A percentile compares a stretch with the other conserved stretches of the same genome.
Evolutionary conservation across 1,140 invertebrate genomes (phyloP).

Genomic region (Pseudomyrmex flavicornis): DNA sequence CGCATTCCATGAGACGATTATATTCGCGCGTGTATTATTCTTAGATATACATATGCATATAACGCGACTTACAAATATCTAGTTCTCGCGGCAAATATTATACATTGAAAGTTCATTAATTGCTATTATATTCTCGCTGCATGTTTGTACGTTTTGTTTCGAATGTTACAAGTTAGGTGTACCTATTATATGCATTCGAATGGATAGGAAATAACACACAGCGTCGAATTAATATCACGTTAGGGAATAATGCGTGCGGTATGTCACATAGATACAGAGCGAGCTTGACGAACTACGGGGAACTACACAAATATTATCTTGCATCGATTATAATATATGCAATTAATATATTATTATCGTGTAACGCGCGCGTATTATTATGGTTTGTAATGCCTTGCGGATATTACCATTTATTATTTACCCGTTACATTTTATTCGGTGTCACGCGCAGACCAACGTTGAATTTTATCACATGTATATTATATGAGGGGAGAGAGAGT

Average conservation of each 20-base stretch:
- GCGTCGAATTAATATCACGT: conserved; percentile 36
- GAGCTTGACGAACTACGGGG: conserved; percentile 39
- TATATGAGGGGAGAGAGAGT: conserved; percentile 40
- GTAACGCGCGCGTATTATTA: conserved; percentile 12
- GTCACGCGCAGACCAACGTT: conserved; percentile 50
- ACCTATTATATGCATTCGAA: neutral
- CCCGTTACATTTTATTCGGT: conserved; percentile 51
- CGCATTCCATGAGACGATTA: neutral
- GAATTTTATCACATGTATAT: conserved; percentile 56
- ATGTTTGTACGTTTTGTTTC: neutral
- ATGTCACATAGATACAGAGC: neutral
- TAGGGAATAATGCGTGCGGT: conserved; percentile 24
- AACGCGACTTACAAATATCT: neutral
- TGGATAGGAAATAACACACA: conserved; percentile 29
- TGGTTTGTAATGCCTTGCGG: neutral
- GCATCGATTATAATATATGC: conserved; percentile 44
- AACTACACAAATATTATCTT: conserved; percentile 30
- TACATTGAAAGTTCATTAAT: neutral
- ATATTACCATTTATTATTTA: conserved; percentile 59
- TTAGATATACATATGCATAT: neutral
- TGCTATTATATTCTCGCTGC: neutral
- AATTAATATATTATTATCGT: conserved; percentile 49
- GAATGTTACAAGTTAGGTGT: neutral
- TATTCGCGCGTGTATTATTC: neutral
- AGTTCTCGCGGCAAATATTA: neutral